These are phyloP conservation scores for Ceratotherium simum DNA, from an alignment of 2,113 vertebrate species.

Conservation along the genomic window DNA sequence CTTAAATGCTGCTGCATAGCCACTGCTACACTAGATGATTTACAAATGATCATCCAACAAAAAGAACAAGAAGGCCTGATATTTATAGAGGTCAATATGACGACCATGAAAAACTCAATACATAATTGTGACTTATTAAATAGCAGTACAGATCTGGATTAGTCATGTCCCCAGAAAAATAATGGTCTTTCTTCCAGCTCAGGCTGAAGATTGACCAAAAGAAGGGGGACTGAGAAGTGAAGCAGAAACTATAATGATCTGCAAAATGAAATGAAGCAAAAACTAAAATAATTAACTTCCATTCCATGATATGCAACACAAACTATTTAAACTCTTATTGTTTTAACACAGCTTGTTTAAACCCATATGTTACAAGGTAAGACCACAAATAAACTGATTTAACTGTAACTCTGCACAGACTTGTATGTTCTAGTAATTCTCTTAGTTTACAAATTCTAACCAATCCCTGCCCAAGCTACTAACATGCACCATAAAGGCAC, in stretches of 20 bases:
- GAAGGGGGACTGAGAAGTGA: neutral
- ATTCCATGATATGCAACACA: neutral
- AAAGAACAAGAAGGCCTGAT: neutral
- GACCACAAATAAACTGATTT: neutral
- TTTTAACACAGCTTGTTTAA: constrained; percentile 1
- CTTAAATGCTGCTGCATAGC: constrained; percentile 2
- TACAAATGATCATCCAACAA: constrained; percentile 31
- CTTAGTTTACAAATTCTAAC: constrained; percentile 38
- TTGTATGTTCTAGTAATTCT: neutral
- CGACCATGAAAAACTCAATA: neutral
- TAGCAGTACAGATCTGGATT: neutral
- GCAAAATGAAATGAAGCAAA: constrained; percentile 9
- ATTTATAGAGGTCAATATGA: neutral
- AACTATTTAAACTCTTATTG: constrained; percentile 28
- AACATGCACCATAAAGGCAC: neutral
- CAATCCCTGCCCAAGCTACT: neutral
- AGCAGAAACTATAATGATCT: neutral
- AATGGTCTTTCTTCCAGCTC: neutral
- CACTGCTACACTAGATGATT: neutral
- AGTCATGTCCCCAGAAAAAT: constrained; percentile 1
- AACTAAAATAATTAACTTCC: neutral
- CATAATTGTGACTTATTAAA: neutral
- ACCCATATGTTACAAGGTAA: neutral
- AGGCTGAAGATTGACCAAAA: neutral
- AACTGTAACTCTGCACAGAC: neutral